Base-by-base conservation (phyloP, 2,113 vertebrate genomes). In the Saimiri boliviensis region DNA sequence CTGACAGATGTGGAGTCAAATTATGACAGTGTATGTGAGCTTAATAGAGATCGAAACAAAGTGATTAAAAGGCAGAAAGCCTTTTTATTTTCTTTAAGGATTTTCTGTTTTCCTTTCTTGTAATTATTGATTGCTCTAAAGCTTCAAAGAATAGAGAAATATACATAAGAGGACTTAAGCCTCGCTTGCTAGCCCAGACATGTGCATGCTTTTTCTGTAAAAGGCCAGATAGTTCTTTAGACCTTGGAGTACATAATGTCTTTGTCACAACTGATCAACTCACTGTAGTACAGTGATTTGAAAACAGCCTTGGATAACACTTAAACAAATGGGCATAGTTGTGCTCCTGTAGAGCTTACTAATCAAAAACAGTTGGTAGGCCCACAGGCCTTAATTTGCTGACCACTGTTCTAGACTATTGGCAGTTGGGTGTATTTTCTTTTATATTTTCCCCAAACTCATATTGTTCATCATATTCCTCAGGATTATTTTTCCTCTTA, bases 21-120 rank as follows among this genome's bases (percentile, higher is more conserved):
- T 86, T 66, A 20, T 74, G 70, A 40, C 66, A 77, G 49, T 79
- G 9, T 40, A 11, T 68, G 27, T 54, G 32, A 56, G 45, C 52
- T 92, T 90, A 60, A 52, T 54, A 80, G 16, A 95, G 16, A 47
- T 14, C 13, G 3, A 1, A 45, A 74, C 27, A 86, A 84, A 86
- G 19, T 79, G 40, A 6, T 45, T 82, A n/a, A 77, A 56, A 73
- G 85, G 25, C 10, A 79, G 52, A 87, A 94, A 54, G 11, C 35
- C 32, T 68, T 80, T 81, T 37, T 73, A n/a, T 86, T 86, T 87
- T 74, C 52, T 86, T 86, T 49, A 91, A 66, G 10, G 11, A n/a
- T 90, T 74, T 95, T 77, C 20, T 70, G 2, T 81, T 90, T 92
- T 94, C 49, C 17, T 54, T 93, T 91, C n/a, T 79, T 42, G 88